phyloP scores from a whole-genome alignment of 2,888 invertebrate genomes.

The Ctenicera cuprea region DNA sequence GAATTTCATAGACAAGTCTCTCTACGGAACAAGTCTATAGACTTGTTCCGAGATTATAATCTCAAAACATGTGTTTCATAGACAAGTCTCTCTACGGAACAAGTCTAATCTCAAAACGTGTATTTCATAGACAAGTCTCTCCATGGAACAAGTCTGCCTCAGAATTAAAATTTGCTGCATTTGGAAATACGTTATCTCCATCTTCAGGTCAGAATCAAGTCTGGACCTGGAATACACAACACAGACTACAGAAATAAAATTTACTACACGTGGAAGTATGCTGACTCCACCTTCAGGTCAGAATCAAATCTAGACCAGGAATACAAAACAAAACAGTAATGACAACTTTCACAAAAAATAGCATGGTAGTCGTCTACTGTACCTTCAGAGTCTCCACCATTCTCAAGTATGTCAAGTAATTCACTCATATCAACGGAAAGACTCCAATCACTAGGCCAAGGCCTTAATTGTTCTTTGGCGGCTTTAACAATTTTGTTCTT shows the following conservation, averaged over 20 bases:
- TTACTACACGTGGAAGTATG: not conserved
- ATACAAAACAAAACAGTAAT: not conserved
- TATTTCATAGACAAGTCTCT: not conserved
- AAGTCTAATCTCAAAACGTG: no score
- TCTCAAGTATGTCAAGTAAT: not conserved
- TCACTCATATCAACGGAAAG: conserved; percentile 26
- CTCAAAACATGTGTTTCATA: not conserved
- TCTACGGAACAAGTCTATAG: not conserved
- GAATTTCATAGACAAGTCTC: not conserved
- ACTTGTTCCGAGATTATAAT: not conserved
- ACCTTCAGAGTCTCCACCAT: not conserved
- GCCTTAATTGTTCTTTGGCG: conserved; percentile 49
- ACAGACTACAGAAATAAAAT: no score
- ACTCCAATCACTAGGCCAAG: conserved; percentile 49
- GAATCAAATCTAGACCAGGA: conserved; percentile 1
- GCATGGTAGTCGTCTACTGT: not conserved
- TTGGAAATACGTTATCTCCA: no score
- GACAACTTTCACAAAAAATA: not conserved
- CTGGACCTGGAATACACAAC: no score
- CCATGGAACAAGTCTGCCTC: not conserved
- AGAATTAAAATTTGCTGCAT: not conserved
- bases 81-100: not conserved
- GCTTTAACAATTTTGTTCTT: conserved; percentile 44
- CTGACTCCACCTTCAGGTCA: not conserved
- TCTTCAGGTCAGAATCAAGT: no score